These are phyloP conservation scores for Rugalucina vietnamica DNA, from an alignment of 2,888 invertebrate genomes.

Conservation along the genomic window DNA sequence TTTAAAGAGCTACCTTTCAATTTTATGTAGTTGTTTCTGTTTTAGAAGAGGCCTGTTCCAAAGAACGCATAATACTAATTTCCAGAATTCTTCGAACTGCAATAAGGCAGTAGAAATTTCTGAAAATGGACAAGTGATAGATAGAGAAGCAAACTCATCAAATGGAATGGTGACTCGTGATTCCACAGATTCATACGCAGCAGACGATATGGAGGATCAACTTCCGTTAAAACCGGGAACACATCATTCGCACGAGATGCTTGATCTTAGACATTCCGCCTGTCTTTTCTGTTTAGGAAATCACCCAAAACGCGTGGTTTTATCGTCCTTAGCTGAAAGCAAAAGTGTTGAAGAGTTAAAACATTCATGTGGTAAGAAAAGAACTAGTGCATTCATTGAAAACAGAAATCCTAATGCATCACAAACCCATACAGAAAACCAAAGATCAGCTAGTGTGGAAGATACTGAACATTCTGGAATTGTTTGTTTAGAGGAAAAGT, in stretches of 20 bases:
- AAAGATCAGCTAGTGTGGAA: not conserved
- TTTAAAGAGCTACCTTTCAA: not conserved
- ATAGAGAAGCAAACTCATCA: not conserved
- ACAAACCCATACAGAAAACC: not conserved
- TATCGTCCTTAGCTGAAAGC: not conserved
- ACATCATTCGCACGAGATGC: not conserved
- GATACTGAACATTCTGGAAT: not conserved
- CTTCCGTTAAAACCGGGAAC: not conserved
- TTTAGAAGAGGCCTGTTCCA: not conserved
- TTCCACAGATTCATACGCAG: not conserved
- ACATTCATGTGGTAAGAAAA: too few relatives aligned
- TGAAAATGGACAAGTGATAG: not conserved
- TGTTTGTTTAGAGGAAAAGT: not conserved
- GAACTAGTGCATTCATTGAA: too few relatives aligned
- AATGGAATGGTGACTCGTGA: not conserved
- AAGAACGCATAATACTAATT: not conserved
- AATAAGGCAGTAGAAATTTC: not conserved
- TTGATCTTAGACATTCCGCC: constrained; percentile 6
- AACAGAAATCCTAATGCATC: not conserved
- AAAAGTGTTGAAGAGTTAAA: not conserved
- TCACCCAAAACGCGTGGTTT: not conserved
- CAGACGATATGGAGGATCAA: not conserved
- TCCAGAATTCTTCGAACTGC: not conserved
- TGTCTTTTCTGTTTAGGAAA: constrained; percentile 24
- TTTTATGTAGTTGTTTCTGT: not conserved